Conservation (phyloP, 2,797 vertebrate species). For the Agapornis canus region DNA sequence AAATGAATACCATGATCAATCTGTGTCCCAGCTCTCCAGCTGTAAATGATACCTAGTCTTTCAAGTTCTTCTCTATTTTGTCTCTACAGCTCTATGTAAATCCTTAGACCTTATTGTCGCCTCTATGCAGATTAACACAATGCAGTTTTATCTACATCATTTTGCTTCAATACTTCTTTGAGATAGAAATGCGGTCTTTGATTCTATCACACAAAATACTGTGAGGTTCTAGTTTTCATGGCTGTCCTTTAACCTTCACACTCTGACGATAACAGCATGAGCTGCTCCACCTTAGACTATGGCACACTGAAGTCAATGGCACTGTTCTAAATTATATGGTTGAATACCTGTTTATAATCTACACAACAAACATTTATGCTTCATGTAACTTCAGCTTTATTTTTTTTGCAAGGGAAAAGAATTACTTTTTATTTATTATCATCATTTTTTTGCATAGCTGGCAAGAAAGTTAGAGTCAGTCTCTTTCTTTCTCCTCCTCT, state of each 20-base stretch:
- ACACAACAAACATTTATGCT: background rate
- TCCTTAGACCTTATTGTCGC: background rate
- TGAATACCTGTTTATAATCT: background rate
- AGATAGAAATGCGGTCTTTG: background rate
- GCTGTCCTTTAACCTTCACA: background rate
- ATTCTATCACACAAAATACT: background rate
- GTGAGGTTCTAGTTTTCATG: background rate
- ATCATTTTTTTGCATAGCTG: background rate
- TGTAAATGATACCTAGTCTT: background rate
- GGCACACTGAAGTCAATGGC: background rate
- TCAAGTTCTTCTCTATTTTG: background rate
- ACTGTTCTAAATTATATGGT: background rate
- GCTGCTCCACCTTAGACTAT: background rate
- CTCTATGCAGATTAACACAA: background rate
- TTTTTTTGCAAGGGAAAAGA: background rate
- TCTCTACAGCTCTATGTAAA: background rate
- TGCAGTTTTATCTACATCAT: background rate
- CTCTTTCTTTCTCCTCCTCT: background rate
- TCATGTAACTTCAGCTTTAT: background rate
- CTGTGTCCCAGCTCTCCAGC: background rate
- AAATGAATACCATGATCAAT: background rate
- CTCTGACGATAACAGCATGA: background rate
- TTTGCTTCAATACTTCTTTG: background rate
- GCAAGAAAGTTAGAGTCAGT: slow-evolving; percentile 2
- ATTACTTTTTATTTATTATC: slow-evolving; percentile 10